Conservation (phyloP, 2,113 vertebrate genomes). For the Hyaena hyaena region DNA sequence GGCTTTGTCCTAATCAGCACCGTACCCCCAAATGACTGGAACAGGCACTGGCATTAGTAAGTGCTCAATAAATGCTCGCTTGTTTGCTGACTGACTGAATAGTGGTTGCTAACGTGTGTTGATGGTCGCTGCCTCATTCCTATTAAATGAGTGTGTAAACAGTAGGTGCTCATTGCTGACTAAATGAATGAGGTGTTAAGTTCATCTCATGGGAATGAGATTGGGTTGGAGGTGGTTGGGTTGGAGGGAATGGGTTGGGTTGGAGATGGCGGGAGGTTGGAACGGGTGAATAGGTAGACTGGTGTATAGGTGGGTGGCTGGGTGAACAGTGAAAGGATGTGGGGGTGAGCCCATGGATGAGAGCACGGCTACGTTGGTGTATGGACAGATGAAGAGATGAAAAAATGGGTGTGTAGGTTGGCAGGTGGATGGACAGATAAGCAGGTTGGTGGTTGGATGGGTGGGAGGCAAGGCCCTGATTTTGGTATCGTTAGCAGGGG, state of each 20-base stretch:
- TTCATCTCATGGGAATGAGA: not conserved
- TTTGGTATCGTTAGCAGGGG: not conserved
- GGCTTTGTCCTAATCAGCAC: not conserved
- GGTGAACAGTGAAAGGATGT: not conserved
- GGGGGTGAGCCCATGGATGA: no score
- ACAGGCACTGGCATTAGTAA: not conserved
- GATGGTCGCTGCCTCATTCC: not conserved
- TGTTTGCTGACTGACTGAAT: not conserved
- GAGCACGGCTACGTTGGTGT: not conserved
- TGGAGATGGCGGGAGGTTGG: not conserved
- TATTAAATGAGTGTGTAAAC: slow-evolving; percentile 10
- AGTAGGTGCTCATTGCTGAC: not conserved
- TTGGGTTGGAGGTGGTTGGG: no score
- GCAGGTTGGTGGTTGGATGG: not conserved
- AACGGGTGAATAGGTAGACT: no score
- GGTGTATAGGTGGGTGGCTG: not conserved
- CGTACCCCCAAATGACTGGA: not conserved
- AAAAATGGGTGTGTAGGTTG: not conserved
- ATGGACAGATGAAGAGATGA: not conserved
- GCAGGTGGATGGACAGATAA: not conserved
- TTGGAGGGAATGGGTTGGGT: not conserved
- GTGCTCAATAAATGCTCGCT: not conserved
- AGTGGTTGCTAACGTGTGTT: not conserved
- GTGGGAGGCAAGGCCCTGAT: not conserved
- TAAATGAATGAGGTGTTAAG: not conserved